phyloP scores from a whole-genome alignment of 2,888 invertebrate species.

The Seira ritae region DNA sequence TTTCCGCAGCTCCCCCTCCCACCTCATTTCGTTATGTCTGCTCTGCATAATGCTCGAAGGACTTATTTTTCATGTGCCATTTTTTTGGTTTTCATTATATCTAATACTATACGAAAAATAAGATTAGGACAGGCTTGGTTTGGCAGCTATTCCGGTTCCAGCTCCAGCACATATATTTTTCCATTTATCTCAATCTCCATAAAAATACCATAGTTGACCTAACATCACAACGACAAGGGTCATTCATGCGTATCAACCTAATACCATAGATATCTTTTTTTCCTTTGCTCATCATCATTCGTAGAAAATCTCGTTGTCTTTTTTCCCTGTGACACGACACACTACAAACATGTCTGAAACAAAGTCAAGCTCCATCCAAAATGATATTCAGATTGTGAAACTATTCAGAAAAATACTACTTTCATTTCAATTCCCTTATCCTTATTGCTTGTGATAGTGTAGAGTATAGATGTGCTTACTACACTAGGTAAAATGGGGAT shows the following conservation, averaged over 20 bases:
- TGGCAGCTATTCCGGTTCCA: too few relatives aligned
- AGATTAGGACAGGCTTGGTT: conserved; percentile 36
- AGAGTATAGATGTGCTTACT: neutral
- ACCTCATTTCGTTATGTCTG: neutral
- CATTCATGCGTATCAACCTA: conserved; percentile 46
- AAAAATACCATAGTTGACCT: conserved; percentile 42
- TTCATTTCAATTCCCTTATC: conserved; percentile 28
- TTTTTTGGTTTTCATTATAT: neutral
- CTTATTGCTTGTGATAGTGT: too few relatives aligned
- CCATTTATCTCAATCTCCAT: too few relatives aligned
- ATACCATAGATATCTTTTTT: conserved; percentile 40
- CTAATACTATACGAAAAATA: too few relatives aligned
- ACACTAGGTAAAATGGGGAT: too few relatives aligned
- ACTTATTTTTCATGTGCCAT: neutral
- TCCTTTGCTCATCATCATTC: conserved; percentile 25
- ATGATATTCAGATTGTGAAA: conserved; percentile 44
- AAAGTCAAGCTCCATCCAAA: conserved; percentile 6
- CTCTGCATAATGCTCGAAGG: neutral
- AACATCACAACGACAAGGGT: conserved; percentile 38
- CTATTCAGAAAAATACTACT: neutral
- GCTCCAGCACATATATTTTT: too few relatives aligned
- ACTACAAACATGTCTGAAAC: conserved; percentile 30
- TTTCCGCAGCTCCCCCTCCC: neutral
- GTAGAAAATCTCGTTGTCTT: conserved; percentile 31
- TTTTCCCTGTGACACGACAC: neutral